Evolutionary conservation across 2,113 vertebrate genomes (phyloP).

Genomic region (Donacobius atricapilla): DNA sequence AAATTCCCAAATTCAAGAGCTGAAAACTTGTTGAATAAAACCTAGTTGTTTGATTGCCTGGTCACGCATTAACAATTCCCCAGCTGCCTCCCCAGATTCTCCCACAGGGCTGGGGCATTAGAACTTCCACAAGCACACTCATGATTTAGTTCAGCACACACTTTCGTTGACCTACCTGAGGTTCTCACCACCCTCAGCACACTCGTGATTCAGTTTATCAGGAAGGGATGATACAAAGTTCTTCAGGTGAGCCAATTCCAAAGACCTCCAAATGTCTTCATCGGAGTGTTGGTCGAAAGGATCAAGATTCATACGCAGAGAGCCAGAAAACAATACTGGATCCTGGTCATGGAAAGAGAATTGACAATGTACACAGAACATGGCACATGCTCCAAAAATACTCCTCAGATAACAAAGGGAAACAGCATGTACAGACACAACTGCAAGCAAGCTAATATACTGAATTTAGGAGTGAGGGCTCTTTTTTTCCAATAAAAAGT

Average conservation of each 20-base stretch:
- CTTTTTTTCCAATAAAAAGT: neutral
- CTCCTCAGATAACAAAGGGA: neutral
- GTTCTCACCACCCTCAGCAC: slow-evolving; percentile 93
- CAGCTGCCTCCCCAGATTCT: neutral
- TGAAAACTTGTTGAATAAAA: neutral
- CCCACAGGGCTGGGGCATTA: fast-evolving
- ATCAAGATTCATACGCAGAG: slow-evolving; percentile 94
- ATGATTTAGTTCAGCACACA: neutral
- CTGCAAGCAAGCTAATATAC: neutral
- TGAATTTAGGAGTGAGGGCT: neutral
- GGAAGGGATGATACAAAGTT: slow-evolving; percentile 86
- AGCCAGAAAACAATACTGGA: slow-evolving; percentile 90
- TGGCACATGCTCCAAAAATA: neutral
- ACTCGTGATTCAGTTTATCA: slow-evolving; percentile 87
- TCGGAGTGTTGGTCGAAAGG: slow-evolving; percentile 87
- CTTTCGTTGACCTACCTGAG: slow-evolving; percentile 78
- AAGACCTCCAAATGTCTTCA: slow-evolving; percentile 85
- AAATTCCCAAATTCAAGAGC: neutral
- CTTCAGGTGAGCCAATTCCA: slow-evolving; percentile 91
- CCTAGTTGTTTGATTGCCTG: neutral
- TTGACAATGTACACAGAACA: neutral
- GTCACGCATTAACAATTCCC: neutral
- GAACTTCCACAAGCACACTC: neutral
- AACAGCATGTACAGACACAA: neutral
- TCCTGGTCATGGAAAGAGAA: slow-evolving; percentile 71